Evolutionary conservation across 92 coral and sea anemone species (phyloP).

Genomic region (Actinostola sp.): DNA sequence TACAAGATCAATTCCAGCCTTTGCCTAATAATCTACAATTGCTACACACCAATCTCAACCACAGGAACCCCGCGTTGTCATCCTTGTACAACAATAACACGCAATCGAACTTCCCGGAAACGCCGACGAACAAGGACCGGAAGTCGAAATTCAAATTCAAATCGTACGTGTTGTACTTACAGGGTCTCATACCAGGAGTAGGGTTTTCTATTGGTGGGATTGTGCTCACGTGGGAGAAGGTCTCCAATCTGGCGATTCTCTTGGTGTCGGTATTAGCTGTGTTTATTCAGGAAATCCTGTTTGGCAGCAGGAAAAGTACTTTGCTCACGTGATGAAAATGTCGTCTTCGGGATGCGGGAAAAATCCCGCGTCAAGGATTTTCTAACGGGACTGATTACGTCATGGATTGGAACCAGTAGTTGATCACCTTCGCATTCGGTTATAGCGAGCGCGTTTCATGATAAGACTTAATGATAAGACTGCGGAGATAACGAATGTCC

Average conservation of each 20-base stretch:
- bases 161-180: constrained; percentile 87
- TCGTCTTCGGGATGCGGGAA: no score
- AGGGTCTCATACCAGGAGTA: constrained; percentile 77
- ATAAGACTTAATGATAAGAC: no score
- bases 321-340: constrained; percentile 32
- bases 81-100: constrained; percentile 11
- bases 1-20: constrained; percentile 13
- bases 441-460: no score
- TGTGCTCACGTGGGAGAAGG: constrained; percentile 91
- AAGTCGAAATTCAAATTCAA: constrained; percentile 88
- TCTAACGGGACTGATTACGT: no score
- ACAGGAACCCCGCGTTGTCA: background rate
- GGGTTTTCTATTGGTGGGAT: constrained; percentile 95
- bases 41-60: background rate
- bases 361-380: background rate
- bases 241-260: constrained; percentile 76
- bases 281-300: constrained; percentile 88
- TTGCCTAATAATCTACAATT: constrained; percentile 36
- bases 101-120: background rate
- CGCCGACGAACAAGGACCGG: constrained; percentile 23
- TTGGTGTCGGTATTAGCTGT: constrained; percentile 84
- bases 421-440: no score
- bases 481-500: no score
- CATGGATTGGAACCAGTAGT: no score
- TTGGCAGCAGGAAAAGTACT: constrained; percentile 91